Evolutionary conservation across 92 coral and sea anemone genomes (phyloP).

Genomic region (Paragorgia papillata): DNA sequence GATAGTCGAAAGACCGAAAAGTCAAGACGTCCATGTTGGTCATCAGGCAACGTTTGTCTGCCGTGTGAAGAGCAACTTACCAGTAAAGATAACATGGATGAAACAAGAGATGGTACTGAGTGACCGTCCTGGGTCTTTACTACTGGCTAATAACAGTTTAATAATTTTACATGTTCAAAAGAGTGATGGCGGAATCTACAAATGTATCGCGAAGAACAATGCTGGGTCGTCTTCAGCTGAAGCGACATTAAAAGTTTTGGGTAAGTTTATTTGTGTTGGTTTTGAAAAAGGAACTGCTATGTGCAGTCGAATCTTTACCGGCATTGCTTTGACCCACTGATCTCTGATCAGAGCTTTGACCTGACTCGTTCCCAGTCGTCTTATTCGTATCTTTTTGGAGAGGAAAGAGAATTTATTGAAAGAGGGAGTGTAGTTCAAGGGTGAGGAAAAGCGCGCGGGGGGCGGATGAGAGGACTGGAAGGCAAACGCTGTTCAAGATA

Average conservation of each 20-base stretch:
- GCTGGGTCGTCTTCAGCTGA: slow-evolving; percentile 70
- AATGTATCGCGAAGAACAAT: slow-evolving; percentile 61
- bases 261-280: slow-evolving; percentile 46
- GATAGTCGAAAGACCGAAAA: slow-evolving; percentile 15
- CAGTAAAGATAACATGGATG: slow-evolving; percentile 61
- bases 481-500: too few species aligned
- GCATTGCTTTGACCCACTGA: too few species aligned
- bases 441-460: too few species aligned
- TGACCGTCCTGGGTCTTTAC: slow-evolving; percentile 54
- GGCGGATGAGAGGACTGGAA: too few species aligned
- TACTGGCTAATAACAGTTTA: slow-evolving; percentile 65
- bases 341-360: too few species aligned
- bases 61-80: slow-evolving; percentile 51
- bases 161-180: slow-evolving; percentile 55
- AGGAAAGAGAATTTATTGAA: too few species aligned
- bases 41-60: slow-evolving; percentile 73
- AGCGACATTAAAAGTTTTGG: slow-evolving; percentile 70
- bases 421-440: too few species aligned
- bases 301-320: too few species aligned
- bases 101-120: slow-evolving; percentile 37
- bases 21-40: slow-evolving; percentile 59
- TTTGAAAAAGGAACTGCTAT: background rate
- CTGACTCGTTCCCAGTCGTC: too few species aligned
- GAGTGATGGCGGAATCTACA: slow-evolving; percentile 72
- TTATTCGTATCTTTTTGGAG: too few species aligned